Base-by-base conservation (phyloP, 2,888 invertebrate genomes). In the Cerastoderma edule region DNA sequence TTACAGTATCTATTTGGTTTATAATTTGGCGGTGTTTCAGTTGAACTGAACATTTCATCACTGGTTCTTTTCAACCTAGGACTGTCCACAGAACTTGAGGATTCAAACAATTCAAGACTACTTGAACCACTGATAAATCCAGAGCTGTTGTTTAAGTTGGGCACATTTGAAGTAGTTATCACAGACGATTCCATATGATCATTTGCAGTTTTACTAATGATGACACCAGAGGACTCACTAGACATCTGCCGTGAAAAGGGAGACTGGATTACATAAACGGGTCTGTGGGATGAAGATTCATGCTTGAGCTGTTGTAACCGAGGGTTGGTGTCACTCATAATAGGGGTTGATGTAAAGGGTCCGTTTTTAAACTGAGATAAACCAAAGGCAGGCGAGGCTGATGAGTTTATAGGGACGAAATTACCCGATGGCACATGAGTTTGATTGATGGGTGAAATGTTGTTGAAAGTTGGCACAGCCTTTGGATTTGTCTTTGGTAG, bases 71-170 rank as follows among this genome's bases (percentile, higher is more conserved):
- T n/a, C n/a, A n/a, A 32, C 33, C 50, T 32, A 1, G 50, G 33
- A 22, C 67, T 70, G 54, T 75, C 79, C 67, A 72, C 69, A 0
- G 79, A 79, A 6, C 54, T 53, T 10, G 79, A 79, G n/a, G 69
- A 57, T 54, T 82, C 78, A 30, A 78, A 67, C 27, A 67, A 63
- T 27, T 82, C 82, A 32, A 77, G 66, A 50, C 79, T 82, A 63
- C 78, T 64, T 32, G 75, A 75, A 19, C 60, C 82, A 77, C 82
- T 82, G 16, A 79, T 69, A 68, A 79, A 82, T 8, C 82, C 82
- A 33, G 82, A 82, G 48, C 79, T 82, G 48, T 82, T 79, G 48
- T 82, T 79, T 22, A 72, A 65, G 28, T 53, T 50, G 19, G 30
- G 39, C 28, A 46, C 56, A 65, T 13, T 44, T 33, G 72, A 60